These are phyloP conservation scores for Sphenopsis melanotis DNA, from an alignment of 2,797 vertebrate species.

Conservation along the genomic window DNA sequence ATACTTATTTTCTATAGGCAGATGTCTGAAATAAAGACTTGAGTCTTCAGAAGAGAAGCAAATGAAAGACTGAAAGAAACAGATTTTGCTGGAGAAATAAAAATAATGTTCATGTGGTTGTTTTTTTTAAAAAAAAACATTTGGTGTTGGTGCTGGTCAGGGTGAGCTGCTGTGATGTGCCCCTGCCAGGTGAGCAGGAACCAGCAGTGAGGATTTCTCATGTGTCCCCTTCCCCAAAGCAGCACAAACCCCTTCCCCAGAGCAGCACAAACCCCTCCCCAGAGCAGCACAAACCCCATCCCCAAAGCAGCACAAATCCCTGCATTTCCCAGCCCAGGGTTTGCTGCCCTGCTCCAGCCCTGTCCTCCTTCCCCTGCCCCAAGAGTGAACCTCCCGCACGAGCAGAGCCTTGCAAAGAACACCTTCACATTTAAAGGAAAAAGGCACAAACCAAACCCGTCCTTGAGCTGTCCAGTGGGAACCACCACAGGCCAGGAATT, in stretches of 20 bases:
- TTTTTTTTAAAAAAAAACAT: not conserved
- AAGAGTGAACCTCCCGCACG: fast-evolving
- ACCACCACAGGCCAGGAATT: not conserved
- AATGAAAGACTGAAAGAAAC: conserved; percentile 58
- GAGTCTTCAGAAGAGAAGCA: conserved; percentile 50
- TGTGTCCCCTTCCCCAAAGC: not conserved
- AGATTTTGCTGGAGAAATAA: conserved; percentile 71
- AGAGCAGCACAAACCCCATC: not conserved
- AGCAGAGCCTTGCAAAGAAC: not conserved
- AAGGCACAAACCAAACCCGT: not conserved
- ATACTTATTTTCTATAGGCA: conserved; percentile 12
- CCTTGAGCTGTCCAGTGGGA: not conserved
- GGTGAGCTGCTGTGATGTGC: not conserved
- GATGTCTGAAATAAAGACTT: conserved; percentile 63
- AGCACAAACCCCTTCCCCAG: no score
- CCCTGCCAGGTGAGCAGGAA: not conserved
- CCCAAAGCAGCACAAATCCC: no score
- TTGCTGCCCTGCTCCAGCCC: not conserved
- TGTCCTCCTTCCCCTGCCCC: not conserved
- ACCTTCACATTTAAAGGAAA: not conserved
- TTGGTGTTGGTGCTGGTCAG: not conserved
- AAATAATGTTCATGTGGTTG: not conserved
- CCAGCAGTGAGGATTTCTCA: fast-evolving
- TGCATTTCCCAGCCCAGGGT: fast-evolving
- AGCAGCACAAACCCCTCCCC: not conserved